Percentiles rank a stretch among this genome's conserved stretches.
phyloP scores from a whole-genome alignment of 2,113 vertebrate genomes.

The Zosterops japonicus region DNA sequence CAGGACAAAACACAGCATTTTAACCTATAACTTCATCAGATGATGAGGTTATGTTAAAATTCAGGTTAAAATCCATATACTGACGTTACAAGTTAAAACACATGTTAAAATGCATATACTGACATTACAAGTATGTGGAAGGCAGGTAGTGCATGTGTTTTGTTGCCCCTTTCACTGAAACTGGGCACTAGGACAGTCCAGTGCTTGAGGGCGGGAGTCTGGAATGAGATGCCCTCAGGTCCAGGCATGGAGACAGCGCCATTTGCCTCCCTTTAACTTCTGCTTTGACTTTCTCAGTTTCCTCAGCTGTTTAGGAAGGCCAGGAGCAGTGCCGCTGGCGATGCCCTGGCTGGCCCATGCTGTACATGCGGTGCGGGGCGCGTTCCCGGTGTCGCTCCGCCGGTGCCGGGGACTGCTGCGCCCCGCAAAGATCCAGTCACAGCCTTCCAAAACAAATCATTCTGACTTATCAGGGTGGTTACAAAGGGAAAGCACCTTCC shows the following conservation, averaged over 20 bases:
- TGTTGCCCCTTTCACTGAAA: neutral
- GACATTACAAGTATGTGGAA: neutral
- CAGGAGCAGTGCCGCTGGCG: neutral
- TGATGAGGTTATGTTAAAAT: neutral
- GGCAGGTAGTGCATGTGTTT: neutral
- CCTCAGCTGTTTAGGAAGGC: neutral
- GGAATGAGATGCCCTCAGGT: neutral
- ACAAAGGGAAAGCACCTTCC: neutral
- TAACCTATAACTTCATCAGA: neutral
- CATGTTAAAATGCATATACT: neutral
- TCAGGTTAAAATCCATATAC: neutral
- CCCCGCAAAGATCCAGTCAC: accelerated
- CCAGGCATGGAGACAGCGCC: accelerated
- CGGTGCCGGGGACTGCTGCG: neutral
- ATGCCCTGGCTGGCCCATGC: accelerated
- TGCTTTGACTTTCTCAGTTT: neutral
- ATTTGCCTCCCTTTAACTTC: neutral
- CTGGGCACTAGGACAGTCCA: neutral
- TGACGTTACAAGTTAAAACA: neutral
- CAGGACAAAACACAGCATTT: neutral
- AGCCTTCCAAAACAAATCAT: neutral
- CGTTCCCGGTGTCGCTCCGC: neutral
- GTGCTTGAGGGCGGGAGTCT: neutral
- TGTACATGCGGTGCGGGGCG: accelerated
- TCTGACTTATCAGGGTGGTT: accelerated